Base-by-base conservation (phyloP, 2,797 vertebrate species). In the Tadarida brasiliensis region DNA sequence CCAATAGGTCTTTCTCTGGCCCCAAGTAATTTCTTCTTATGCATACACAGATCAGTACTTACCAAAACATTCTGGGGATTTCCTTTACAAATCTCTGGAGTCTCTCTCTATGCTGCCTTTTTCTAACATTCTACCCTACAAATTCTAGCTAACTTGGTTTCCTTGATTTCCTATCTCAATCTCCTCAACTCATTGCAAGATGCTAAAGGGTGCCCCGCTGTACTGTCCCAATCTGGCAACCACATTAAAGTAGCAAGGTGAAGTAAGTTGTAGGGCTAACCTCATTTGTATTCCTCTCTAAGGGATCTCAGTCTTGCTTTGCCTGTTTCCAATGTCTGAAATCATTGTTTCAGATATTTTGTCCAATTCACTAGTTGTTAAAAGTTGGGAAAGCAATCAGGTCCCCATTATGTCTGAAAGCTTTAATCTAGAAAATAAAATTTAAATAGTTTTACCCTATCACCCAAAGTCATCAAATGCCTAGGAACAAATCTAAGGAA, bases 401-500 rank as follows among this genome's bases (percentile, higher is more conserved):
- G 5, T 61, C 39, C n/a, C n/a, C 19, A 59, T 78, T 74, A 80
- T 47, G 16, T 11, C 7, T 80, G 9, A 56, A 94, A 57, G 14
- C 16, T 80, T 6, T 61, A 92, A 85, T 78, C 10, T n/a, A 59
- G 14, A 61, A 84, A 88, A 56, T 44, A 82, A 94, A 93, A 77
- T 71, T 54, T 84, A 39, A 96, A 56, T 82, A 49, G 56, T 28
- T 63, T 78, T 77, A n/a, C 4, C 67, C 7, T 86, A 59, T 51
- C 35, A 51, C n/a, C 24, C 10, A 35, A 74, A 80, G 47, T 30
- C 28, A 67, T 47, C 12, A 57, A 47, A 87, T 44, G 5, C 17
- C 24, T 22, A 51, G 14, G 71, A 86, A 39, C 10, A 77, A 70
- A 93, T 77, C 17, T 83, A 83, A 70, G 24, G 16, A 87, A 83